A percentile compares a stretch with the other conserved stretches of the same genome.
phyloP scores from a whole-genome alignment of 2,797 vertebrate genomes.

The Phaenicophaeus curvirostris region DNA sequence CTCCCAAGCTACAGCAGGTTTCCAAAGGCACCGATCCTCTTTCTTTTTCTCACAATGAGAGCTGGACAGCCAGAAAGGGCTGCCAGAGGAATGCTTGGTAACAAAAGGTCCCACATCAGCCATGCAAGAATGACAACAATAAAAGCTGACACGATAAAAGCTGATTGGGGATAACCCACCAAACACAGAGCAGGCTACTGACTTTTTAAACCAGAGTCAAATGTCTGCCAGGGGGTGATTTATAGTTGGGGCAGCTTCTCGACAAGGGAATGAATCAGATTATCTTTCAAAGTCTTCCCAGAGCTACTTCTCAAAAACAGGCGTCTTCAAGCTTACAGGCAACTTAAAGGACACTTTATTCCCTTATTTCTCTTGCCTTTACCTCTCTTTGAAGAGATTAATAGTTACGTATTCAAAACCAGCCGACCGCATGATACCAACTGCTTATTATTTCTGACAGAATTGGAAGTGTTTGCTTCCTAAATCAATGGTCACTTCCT shows the following conservation, averaged over 20 bases:
- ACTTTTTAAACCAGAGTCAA: background rate
- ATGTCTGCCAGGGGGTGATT: background rate
- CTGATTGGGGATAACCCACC: background rate
- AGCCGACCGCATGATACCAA: background rate
- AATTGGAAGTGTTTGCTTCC: background rate
- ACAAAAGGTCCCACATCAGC: background rate
- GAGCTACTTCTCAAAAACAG: background rate
- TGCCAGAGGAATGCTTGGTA: background rate
- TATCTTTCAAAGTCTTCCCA: background rate
- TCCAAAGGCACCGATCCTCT: background rate
- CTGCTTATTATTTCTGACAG: background rate
- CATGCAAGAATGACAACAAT: background rate
- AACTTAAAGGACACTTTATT: background rate
- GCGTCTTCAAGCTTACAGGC: background rate
- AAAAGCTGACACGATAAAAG: background rate
- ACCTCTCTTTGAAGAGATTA: background rate
- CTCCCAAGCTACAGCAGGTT: background rate
- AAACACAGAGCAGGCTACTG: background rate
- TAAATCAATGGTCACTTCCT: background rate
- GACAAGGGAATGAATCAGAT: background rate
- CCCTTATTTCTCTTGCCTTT: background rate
- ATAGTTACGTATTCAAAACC: background rate
- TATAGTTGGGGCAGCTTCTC: background rate
- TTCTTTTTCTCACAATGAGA: rapidly evolving
- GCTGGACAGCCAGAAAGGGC: background rate